These are phyloP conservation scores for Heterotilapia buettikoferi DNA, from an alignment of 2,113 vertebrate species.

Conservation along the genomic window DNA sequence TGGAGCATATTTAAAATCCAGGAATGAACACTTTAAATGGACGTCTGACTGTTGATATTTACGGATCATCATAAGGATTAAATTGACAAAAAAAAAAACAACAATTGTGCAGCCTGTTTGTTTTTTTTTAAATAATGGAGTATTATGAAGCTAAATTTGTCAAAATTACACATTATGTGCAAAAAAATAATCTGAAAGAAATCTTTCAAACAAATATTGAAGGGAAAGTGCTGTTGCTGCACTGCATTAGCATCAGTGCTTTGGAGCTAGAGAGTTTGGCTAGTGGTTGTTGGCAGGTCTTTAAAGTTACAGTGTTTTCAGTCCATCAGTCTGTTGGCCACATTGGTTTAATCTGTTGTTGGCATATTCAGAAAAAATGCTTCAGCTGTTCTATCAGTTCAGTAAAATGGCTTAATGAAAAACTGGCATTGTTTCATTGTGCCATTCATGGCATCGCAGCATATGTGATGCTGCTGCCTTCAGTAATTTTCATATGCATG, in stretches of 20 bases:
- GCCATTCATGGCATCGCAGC: conserved; percentile 60
- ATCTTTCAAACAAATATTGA: background rate
- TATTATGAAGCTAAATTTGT: background rate
- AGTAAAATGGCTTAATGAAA: conserved; percentile 55
- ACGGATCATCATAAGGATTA: background rate
- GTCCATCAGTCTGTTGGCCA: conserved; percentile 58
- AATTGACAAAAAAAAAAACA: background rate
- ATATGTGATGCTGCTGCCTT: conserved; percentile 65
- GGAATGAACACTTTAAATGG: background rate
- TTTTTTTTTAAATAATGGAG: background rate
- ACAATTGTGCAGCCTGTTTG: background rate
- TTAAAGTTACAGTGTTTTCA: conserved; percentile 41
- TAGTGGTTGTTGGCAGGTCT: conserved; percentile 60
- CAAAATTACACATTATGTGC: background rate
- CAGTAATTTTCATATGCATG: conserved; percentile 69
- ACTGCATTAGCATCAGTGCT: background rate
- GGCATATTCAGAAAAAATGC: conserved; percentile 36
- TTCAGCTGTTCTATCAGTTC: conserved; percentile 60
- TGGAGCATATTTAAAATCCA: background rate
- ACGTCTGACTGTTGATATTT: background rate
- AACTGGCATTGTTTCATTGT: conserved; percentile 58
- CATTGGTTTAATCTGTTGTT: conserved; percentile 57
- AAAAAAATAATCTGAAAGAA: background rate
- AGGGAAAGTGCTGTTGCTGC: background rate
- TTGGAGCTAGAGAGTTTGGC: conserved; percentile 14